A percentile compares a stretch with the other conserved stretches of the same genome.
Evolutionary conservation across 2,113 vertebrate genomes (phyloP).

Genomic region (Eubucco bourcierii): DNA sequence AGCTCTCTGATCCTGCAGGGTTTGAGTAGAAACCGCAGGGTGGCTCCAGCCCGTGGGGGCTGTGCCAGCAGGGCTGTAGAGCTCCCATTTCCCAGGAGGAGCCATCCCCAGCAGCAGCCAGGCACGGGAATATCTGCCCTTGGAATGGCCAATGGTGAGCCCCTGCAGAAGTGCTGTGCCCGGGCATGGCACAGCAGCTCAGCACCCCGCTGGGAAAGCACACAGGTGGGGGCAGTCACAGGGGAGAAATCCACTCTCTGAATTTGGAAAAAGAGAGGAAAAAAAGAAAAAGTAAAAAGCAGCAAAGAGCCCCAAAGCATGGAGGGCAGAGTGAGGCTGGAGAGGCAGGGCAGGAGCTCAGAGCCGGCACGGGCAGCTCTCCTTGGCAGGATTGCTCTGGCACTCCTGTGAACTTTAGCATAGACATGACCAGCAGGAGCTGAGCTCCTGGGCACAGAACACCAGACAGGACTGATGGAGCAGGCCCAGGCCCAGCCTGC

Average conservation of each 20-base stretch:
- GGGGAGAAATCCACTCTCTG: background rate
- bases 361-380: background rate
- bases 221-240: background rate
- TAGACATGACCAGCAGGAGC: conserved; percentile 59
- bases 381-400: background rate
- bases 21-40: too few relatives aligned
- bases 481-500: conserved; percentile 23
- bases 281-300: background rate
- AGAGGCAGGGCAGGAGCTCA: background rate
- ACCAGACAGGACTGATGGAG: conserved; percentile 63
- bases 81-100: too few relatives aligned
- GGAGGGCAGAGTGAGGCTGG: background rate
- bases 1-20: background rate
- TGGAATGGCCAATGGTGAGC: background rate
- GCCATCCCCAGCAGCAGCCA: background rate
- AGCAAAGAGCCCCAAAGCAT: background rate
- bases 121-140: background rate
- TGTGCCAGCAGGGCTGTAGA: too few relatives aligned
- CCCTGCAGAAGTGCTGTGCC: background rate
- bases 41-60: too few relatives aligned
- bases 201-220: background rate
- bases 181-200: background rate
- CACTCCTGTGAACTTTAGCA: conserved; percentile 77
- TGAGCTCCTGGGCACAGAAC: conserved; percentile 12
- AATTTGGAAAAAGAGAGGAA: background rate